Base-by-base conservation (phyloP, 1,140 invertebrate genomes). In the Acromyrmex echinatior region DNA sequence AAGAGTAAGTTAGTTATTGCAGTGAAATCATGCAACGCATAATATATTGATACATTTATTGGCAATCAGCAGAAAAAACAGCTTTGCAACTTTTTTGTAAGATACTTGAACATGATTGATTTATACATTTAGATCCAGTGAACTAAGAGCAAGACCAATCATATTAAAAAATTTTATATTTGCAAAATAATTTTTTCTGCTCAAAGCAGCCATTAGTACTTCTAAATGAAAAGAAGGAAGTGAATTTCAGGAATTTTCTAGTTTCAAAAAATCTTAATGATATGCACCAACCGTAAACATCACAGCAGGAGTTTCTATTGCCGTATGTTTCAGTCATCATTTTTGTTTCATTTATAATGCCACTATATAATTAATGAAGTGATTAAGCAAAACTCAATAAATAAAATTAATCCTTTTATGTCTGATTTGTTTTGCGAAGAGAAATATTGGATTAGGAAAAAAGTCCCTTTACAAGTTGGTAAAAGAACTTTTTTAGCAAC, bases 1-100 rank as follows among this genome's bases (percentile, higher is more conserved):
- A 74, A 25, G 31, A 5, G 2, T 14, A 49, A 62, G 25, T 74
- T 74, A 82, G 71, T 82, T 49, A 66, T 53, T 7, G 18, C n/a
- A 53, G 25, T 28, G 3, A 58, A 45, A n/a, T 6, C 1, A 7
- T 28, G 12, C 35, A 14, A 18, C n/a, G n/a, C 16, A n/a, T 49
- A 3, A n/a, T 49, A 3, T 3, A 62, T 62, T 45, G 16, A 60
- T 39, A 10, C 18, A 35, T 74, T 60, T 18, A 49, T 35, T 35
- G 6, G 35, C 6, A 7, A 35, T 7, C 35, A 35, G 35, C 35
- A 35, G 0, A 35, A 35, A 35, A 35, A 35, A 6, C 35, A 35
- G 35, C 35, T 35, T 35, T 35, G 35, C 35, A 35, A 35, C 7
- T 35, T 31, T 31, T 0, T 31, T 31, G 35, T 35, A 35, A 35